phyloP scores from a whole-genome alignment of 2,888 invertebrate genomes.

The Tholera decimalis region DNA sequence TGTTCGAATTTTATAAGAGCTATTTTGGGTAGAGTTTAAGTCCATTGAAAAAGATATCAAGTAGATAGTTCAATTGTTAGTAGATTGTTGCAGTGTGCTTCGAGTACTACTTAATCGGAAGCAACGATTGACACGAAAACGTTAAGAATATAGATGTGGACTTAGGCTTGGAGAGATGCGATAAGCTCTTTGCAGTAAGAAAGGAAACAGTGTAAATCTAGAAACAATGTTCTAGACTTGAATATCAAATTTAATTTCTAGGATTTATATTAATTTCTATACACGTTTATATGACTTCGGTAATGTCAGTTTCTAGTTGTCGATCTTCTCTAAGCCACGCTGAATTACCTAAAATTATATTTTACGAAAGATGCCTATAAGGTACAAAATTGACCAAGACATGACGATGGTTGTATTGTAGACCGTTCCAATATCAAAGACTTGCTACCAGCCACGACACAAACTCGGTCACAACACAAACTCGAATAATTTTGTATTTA shows the following conservation, averaged over 20 bases:
- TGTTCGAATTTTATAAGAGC: constrained; percentile 32
- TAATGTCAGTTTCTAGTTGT: constrained; percentile 34
- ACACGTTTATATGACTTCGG: constrained; percentile 19
- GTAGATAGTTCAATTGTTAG: constrained; percentile 59
- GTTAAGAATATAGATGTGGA: constrained; percentile 29
- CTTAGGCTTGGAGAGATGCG: constrained; percentile 18
- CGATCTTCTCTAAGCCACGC: constrained; percentile 33
- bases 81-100: constrained; percentile 47
- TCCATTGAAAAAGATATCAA: constrained; percentile 55
- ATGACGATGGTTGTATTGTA: constrained; percentile 49
- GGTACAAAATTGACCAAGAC: constrained; percentile 65
- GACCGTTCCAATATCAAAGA: constrained; percentile 47
- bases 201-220: neutral
- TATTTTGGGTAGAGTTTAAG: constrained; percentile 51
- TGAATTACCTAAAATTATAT: constrained; percentile 36
- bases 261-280: no score
- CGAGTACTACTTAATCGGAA: constrained; percentile 33
- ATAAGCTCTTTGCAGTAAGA: constrained; percentile 10
- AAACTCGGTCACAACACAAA: constrained; percentile 74
- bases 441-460: constrained; percentile 46
- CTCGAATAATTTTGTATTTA: constrained; percentile 84
- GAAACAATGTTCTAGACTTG: constrained; percentile 3
- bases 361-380: constrained; percentile 51
- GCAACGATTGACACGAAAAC: constrained; percentile 30
- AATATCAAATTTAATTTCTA: constrained; percentile 19